Percentiles rank a stretch among this genome's conserved stretches.
Evolutionary conservation across 1,140 invertebrate species (phyloP).

Genomic region (Prorops nasuta): DNA sequence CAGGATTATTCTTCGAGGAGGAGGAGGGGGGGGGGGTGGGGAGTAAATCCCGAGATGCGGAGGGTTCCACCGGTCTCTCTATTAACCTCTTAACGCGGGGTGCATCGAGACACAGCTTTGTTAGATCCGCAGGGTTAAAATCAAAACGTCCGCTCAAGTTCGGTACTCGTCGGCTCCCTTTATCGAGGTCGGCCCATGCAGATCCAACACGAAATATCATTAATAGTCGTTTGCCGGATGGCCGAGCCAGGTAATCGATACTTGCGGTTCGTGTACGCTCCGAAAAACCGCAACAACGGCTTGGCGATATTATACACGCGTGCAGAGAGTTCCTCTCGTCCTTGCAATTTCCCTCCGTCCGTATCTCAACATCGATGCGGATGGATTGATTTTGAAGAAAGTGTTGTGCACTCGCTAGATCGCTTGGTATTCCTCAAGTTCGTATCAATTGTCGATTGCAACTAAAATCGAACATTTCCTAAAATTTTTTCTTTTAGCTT

Average conservation of each 20-base stretch:
- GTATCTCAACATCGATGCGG: no score
- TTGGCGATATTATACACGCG: neutral
- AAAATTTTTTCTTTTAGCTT: no score
- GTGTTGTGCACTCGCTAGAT: no score
- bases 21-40: neutral
- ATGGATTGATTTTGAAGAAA: no score
- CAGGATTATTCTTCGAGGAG: conserved; percentile 9
- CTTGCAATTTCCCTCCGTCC: neutral
- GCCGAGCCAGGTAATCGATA: conserved; percentile 47
- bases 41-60: conserved; percentile 1
- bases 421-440: no score
- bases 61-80: conserved; percentile 11
- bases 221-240: conserved; percentile 57
- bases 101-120: no score
- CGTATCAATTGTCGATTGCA: no score
- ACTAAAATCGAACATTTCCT: no score
- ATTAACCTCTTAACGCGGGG: conserved; percentile 29
- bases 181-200: conserved; percentile 38
- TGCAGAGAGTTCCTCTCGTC: neutral
- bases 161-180: conserved; percentile 25
- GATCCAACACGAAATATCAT: conserved; percentile 50
- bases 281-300: conserved; percentile 1
- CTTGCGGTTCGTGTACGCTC: conserved; percentile 38
- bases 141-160: conserved; percentile 10
- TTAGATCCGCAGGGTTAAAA: no score